Base-by-base conservation (phyloP, 2,113 vertebrate genomes). In the Montifringilla adamsi region DNA sequence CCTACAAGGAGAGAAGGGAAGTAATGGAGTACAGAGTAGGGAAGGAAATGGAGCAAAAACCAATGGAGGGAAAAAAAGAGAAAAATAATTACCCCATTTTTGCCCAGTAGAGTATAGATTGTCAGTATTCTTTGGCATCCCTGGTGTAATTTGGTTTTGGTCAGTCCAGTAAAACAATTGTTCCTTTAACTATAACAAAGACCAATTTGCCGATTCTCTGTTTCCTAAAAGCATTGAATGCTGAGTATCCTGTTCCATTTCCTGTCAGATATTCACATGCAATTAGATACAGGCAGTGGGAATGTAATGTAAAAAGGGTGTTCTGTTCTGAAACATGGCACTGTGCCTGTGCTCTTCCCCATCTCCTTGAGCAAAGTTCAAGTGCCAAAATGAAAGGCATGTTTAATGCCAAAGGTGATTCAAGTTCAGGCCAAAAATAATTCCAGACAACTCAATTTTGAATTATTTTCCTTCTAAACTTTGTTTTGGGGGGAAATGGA, bases 401-500 rank as follows among this genome's bases (percentile, higher is more conserved):
- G 53, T 92, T 95, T 95, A 95, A 94, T 96, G 88, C 93, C 92
- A 96, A 96, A 96, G 95, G 93, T 96, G 95, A 96, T 94, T 79
- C 55, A 78, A 92, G 92, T 95, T 95, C 80, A 96, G 69, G 92
- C 93, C 94, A 96, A 96, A 97, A 97, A 97, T 96, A 96, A 97
- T 90, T 92, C 90, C 83, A 92, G 94, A 96, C 93, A 92, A 87
- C 90, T 86, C 72, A 89, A 89, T 96, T 93, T 60, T 37, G 88
- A 89, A 92, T 92, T 87, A 58, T 95, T 96, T 95, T 89, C 62
- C 79, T 89, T 94, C 83, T 88, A 77, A 95, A 74, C 52, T 92
- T 93, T 91, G 18, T 3, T 60, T 60, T 18, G 0, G 5, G 30
- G 63, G 55, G 26, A 26, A 91, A 90, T 90, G 52, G 80, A 90